These are phyloP conservation scores for Forficula auricularia DNA, from an alignment of 1,140 invertebrate genomes.

Conservation along the genomic window DNA sequence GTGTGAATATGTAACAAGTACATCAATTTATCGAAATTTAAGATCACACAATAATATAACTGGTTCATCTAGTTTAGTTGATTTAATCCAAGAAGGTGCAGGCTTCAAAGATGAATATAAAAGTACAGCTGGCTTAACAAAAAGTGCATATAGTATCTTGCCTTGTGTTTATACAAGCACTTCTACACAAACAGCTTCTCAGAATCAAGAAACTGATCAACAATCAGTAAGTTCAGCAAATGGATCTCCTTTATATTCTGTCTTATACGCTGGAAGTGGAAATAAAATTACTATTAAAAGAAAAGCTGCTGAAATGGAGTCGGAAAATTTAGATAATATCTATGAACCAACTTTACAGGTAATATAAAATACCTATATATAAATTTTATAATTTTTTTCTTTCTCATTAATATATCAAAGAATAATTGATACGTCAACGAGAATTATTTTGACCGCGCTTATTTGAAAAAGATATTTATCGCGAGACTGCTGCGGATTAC, in stretches of 20 bases:
- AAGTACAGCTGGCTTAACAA: slow-evolving; percentile 43
- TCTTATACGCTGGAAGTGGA: slow-evolving; percentile 57
- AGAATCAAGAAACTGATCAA: slow-evolving; percentile 17
- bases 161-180: slow-evolving; percentile 54
- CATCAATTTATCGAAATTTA: slow-evolving; percentile 44
- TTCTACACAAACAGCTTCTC: slow-evolving; percentile 31
- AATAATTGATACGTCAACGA: too few relatives aligned
- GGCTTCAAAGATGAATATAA: slow-evolving; percentile 60
- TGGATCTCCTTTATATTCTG: slow-evolving; percentile 54
- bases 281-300: slow-evolving; percentile 69
- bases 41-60: slow-evolving; percentile 25
- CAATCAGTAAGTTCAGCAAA: slow-evolving; percentile 39
- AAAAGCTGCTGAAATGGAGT: slow-evolving; percentile 36
- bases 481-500: too few relatives aligned
- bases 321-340: background rate
- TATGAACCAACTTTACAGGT: slow-evolving; percentile 8
- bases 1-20: slow-evolving; percentile 60
- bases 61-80: slow-evolving; percentile 41
- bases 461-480: too few relatives aligned
- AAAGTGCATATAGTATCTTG: slow-evolving; percentile 51
- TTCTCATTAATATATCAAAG: too few relatives aligned
- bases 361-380: slow-evolving; percentile 7
- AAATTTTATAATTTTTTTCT: slow-evolving; percentile 2
- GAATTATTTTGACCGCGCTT: too few relatives aligned
- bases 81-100: slow-evolving; percentile 60